Evolutionary conservation across 2,888 invertebrate species (phyloP).

Genomic region (Caenorhabditis uteleia): DNA sequence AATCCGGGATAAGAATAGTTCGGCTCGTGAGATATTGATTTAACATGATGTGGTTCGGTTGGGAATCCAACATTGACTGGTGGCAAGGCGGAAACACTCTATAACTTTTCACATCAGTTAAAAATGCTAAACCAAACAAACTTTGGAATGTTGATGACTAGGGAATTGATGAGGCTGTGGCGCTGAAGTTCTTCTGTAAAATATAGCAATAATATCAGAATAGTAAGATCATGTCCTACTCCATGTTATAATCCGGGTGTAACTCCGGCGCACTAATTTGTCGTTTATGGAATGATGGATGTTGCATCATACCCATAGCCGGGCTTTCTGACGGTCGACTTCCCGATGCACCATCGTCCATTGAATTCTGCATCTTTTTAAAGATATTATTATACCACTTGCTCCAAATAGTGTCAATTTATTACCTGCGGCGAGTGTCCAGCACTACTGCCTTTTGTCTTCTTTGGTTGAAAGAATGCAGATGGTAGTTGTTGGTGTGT

Average conservation of each 20-base stretch:
- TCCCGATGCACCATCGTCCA: constrained; percentile 34
- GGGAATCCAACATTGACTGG: constrained; percentile 25
- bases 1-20: constrained; percentile 27
- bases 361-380: constrained; percentile 32
- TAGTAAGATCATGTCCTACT: constrained; percentile 11
- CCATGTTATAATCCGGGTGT: constrained; percentile 28
- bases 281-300: constrained; percentile 21
- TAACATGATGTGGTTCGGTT: constrained; percentile 29
- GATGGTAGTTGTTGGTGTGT: constrained; percentile 21
- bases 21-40: constrained; percentile 41
- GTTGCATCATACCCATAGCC: constrained; percentile 25
- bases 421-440: constrained; percentile 46
- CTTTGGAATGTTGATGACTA: constrained; percentile 39
- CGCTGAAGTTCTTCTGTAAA: constrained; percentile 14
- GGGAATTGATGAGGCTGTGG: constrained; percentile 12
- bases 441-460: constrained; percentile 44
- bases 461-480: constrained; percentile 25
- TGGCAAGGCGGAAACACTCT: constrained; percentile 40
- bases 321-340: constrained; percentile 34
- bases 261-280: constrained; percentile 39
- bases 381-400: background rate
- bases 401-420: background rate
- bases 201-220: background rate
- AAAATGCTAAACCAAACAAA: constrained; percentile 1
- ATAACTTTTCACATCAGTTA: background rate